Evolutionary conservation across 1,140 invertebrate species (phyloP), one percentile per base, ranked within the genome.

Genomic region (Parasteatoda tepidariorum): DNA sequence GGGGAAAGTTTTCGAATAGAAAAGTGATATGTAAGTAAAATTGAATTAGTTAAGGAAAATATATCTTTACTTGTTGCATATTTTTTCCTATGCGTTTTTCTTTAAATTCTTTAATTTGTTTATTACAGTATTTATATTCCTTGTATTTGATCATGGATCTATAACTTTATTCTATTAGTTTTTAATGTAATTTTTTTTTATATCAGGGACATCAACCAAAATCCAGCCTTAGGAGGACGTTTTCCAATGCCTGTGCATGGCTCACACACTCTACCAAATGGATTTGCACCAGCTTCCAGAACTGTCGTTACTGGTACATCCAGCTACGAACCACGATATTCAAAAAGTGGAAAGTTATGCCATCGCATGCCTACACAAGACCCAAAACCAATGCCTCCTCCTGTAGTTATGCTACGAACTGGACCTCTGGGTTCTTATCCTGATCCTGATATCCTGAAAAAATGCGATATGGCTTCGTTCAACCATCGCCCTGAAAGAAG

Each of bases 391-490:
- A 70, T 68, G 66, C 78, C 78, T 3, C 48, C 78, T 1, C 78
- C 78, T 9, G 78, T 62, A 6, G 78, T 81, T 2, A 57, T 59
- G 78, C 54, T 81, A 2, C 64, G 78, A 30, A 81, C 78, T 13
- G 78, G 78, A n/a, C 78, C 78, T 28, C 67, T 81, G 1, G 78
- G 78, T 15, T 59, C 66, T 0, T 81, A 81, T 41, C 78, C 78
- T 4, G 78, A 81, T 48, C 41, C 66, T 2, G 78, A 81, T 48
- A 81, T 66, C 4, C 66, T 81, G 6, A 70, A 70, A 26, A 34
- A 33, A 6, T 26, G 41, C 1, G 66, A 81, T 41, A 66, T 79
- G 38, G 15, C 71, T 5, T 62, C 74, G 5, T 76, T 64, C 15
- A 76, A 64, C 15, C 26, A 41, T 5, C 74, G 26, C 24, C 61